Base-by-base conservation (phyloP, 2,797 vertebrate species). In the Halcyon badia region DNA sequence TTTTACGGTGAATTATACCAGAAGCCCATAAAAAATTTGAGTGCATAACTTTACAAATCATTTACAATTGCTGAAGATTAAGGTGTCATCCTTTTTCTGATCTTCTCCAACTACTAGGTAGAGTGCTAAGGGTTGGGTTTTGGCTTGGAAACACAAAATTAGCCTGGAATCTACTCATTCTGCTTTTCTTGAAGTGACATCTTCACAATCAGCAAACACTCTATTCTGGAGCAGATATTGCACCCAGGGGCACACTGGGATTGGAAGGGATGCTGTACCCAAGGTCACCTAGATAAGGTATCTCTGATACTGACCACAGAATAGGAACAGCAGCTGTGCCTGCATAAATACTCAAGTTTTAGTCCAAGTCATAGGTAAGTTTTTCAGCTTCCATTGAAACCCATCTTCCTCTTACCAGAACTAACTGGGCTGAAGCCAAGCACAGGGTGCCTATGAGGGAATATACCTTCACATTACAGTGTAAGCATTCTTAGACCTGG, bases 231-330 rank as follows among this genome's bases (percentile, higher is more conserved):
- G 69, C 61, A 68, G 26, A 17, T 48, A 5, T 57, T 73, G 35
- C 0, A 0, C 56, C n/a, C 39, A 30, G 56, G 37, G 30, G 6
- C 46, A 28, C 13, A 10, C 19, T n/a, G 51, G 20, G 46, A 6
- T 17, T 48, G 62, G 56, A 90, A 35, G 54, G 25, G 41, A 14
- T 14, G 16, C 54, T 86, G 31, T 44, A 42, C 33, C 28, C 39
- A 20, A 25, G 26, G 14, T n/a, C 30, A 31, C 15, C 73, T 33
- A 11, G n/a, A 2, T 35, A n/a, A 62, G 17, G 10, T 35, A 28
- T 26, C 10, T 87, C 46, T 90, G 42, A 16, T 15, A 11, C 37
- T 65, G 52, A 39, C 60, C 9, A 1, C 1, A 1, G 9, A 52
- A 26, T 61, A 25, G 42, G 24, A 76, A 14, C 12, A 76, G 49